Percentiles rank a stretch among this genome's conserved stretches.
phyloP scores from a whole-genome alignment of 2,113 vertebrate species.

The Probosciger aterrimus region DNA sequence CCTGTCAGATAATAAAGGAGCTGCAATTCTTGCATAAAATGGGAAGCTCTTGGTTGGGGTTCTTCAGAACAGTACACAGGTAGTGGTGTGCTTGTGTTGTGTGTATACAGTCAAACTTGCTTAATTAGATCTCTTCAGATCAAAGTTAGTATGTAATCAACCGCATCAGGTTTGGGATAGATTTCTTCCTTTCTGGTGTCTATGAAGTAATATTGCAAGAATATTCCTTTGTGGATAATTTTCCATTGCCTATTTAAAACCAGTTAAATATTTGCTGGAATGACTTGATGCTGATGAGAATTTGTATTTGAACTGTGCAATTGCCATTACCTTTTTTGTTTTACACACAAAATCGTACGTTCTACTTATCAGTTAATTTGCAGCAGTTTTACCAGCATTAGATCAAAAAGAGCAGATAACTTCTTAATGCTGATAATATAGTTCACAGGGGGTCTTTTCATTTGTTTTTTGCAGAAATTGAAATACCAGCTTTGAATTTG shows the following conservation, averaged over 20 bases:
- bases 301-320: neutral
- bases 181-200: neutral
- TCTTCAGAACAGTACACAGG: neutral
- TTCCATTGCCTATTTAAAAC: neutral
- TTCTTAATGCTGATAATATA: neutral
- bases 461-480: neutral
- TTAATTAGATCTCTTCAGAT: neutral
- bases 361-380: neutral
- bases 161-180: neutral
- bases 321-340: neutral
- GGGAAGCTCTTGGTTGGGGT: neutral
- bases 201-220: neutral
- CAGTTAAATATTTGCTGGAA: neutral
- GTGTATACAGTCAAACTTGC: neutral
- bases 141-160: neutral
- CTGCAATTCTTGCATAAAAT: neutral
- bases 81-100: neutral
- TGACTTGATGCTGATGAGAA: neutral
- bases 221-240: accelerated
- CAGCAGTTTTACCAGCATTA: neutral
- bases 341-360: neutral
- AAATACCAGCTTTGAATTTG: neutral
- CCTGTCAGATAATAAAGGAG: neutral
- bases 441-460: neutral
- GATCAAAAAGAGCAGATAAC: neutral